Conservation (phyloP, 2,888 invertebrate species). For the Agriopis aurantiaria region DNA sequence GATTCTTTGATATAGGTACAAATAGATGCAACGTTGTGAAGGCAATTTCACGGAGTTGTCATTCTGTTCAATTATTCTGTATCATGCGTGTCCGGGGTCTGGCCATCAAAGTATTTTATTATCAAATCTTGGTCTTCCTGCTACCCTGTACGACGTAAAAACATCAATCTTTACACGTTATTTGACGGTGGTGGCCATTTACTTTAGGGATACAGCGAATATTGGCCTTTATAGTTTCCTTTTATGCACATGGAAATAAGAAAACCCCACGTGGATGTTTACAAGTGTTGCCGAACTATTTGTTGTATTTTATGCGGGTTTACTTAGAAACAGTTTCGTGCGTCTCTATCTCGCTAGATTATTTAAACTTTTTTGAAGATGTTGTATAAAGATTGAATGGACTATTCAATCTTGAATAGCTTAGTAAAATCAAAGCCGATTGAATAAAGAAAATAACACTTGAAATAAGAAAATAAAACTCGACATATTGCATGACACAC, state of each 20-base stretch:
- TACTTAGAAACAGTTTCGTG: too few species aligned
- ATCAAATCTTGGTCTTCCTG: conserved; percentile 26
- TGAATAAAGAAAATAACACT: too few species aligned
- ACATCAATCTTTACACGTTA: conserved; percentile 28
- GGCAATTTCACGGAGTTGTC: background rate
- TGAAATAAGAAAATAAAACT: too few species aligned
- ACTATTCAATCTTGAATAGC: too few species aligned
- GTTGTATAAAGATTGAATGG: too few species aligned
- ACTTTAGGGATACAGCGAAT: conserved; percentile 2
- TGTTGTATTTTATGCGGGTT: too few species aligned
- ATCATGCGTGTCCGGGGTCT: conserved; percentile 10
- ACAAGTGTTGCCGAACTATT: too few species aligned
- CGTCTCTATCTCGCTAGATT: too few species aligned
- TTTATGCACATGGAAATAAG: background rate
- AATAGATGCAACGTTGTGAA: too few species aligned
- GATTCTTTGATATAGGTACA: too few species aligned
- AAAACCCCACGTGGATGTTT: background rate
- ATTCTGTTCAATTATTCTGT: conserved; percentile 6
- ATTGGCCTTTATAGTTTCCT: conserved; percentile 1
- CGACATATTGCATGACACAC: background rate
- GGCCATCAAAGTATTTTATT: conserved; percentile 36
- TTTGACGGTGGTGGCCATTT: conserved; percentile 16
- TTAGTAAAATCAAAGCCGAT: too few species aligned
- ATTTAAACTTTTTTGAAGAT: too few species aligned
- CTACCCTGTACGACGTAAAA: conserved; percentile 13